Evolutionary conservation across 2,797 vertebrate genomes (phyloP).

Genomic region (Merluccius polli): DNA sequence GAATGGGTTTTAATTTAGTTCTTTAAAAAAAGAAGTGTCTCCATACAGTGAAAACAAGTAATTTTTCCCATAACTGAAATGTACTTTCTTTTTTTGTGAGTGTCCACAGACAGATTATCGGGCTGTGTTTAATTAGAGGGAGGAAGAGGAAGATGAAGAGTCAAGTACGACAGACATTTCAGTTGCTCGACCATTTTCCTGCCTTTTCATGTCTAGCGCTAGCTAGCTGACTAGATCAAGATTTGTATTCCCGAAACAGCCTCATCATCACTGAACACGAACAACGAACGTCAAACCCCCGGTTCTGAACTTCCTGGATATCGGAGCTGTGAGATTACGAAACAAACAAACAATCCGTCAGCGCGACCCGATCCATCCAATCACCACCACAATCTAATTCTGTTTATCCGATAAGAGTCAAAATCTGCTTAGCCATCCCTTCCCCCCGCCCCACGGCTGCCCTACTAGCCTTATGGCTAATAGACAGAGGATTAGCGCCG

Average conservation of each 20-base stretch:
- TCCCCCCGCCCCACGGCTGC: constrained; percentile 49
- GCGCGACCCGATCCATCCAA: constrained; percentile 58
- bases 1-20: neutral
- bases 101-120: constrained; percentile 34
- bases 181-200: neutral
- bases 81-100: neutral
- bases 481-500: constrained; percentile 62
- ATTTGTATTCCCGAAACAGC: neutral
- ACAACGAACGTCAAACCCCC: neutral
- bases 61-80: neutral
- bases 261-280: neutral
- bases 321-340: constrained; percentile 28
- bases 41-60: neutral
- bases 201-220: neutral
- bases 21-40: neutral
- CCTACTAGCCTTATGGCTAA: constrained; percentile 64
- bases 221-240: neutral
- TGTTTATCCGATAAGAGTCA: constrained; percentile 80
- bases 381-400: constrained; percentile 82
- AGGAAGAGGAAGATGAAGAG: neutral
- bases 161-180: neutral
- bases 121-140: constrained; percentile 46
- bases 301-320: neutral
- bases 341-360: constrained; percentile 53
- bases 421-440: constrained; percentile 74